Conservation (phyloP, 2,888 invertebrate species). For the Didymodactylos carnosus region DNA sequence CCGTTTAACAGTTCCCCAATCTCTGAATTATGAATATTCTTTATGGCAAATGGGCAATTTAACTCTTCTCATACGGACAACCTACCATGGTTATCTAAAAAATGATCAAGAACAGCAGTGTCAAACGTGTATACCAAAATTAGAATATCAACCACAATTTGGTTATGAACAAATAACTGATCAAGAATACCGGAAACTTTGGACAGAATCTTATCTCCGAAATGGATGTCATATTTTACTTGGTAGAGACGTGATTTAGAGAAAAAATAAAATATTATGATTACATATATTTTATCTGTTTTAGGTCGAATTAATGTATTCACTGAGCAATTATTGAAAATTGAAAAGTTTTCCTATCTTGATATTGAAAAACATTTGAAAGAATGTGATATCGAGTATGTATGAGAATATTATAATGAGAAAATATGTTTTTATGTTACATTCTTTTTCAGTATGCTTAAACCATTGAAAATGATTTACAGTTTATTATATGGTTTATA, state of each 20-base stretch:
- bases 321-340: slow-evolving; percentile 3
- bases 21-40: not conserved
- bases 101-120: not conserved
- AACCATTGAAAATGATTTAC: not conserved
- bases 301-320: slow-evolving; percentile 6
- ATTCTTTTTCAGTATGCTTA: not conserved
- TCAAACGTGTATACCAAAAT: not conserved
- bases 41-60: not conserved
- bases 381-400: not conserved
- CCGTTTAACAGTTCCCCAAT: not conserved
- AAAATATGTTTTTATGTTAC: not conserved
- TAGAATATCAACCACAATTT: slow-evolving; percentile 14
- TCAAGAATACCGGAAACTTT: slow-evolving; percentile 8
- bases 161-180: slow-evolving; percentile 7
- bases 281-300: not conserved
- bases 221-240: not conserved
- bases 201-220: slow-evolving; percentile 9
- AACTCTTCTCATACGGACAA: not conserved
- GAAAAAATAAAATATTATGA: not conserved
- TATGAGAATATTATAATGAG: too few species aligned
- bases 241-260: not conserved
- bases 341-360: not conserved
- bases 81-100: not conserved
- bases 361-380: not conserved
- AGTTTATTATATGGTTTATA: not conserved